phyloP scores from a whole-genome alignment of 92 coral and sea anemone species.

The Isaurus tuberculatus region DNA sequence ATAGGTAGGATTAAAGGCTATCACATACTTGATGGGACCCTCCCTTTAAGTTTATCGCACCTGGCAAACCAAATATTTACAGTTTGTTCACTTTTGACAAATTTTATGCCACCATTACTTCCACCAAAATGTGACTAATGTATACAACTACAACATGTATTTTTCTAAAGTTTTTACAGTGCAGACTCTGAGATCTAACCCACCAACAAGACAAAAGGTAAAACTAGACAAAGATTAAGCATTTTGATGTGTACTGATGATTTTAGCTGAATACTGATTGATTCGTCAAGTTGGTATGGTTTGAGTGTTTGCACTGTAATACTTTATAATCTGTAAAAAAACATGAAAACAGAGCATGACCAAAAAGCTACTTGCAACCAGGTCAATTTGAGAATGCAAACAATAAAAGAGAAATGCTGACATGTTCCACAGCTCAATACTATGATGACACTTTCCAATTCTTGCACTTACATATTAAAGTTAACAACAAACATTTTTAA shows the following conservation, averaged over 20 bases:
- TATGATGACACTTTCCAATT: background rate
- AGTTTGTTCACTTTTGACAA: slow-evolving; percentile 47
- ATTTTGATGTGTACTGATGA: slow-evolving; percentile 12
- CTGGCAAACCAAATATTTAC: slow-evolving; percentile 64
- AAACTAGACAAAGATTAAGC: slow-evolving; percentile 13
- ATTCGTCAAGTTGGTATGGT: slow-evolving; percentile 18
- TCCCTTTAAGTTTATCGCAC: slow-evolving; percentile 70
- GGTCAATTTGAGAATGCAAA: background rate
- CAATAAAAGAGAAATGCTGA: slow-evolving; percentile 13
- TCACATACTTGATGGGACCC: slow-evolving; percentile 69
- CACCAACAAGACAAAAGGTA: slow-evolving; percentile 18
- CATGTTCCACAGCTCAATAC: background rate
- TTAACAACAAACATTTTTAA: background rate
- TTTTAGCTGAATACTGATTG: slow-evolving; percentile 6
- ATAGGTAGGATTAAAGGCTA: slow-evolving; percentile 69
- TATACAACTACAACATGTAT: slow-evolving; percentile 15
- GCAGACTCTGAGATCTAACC: slow-evolving; percentile 26
- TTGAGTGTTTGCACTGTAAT: slow-evolving; percentile 14
- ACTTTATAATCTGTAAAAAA: background rate
- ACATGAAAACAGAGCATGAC: background rate
- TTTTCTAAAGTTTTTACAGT: slow-evolving; percentile 18
- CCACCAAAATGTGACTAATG: slow-evolving; percentile 17
- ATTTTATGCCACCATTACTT: slow-evolving; percentile 57
- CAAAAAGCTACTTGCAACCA: background rate
- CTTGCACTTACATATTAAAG: slow-evolving; percentile 2